A percentile compares a stretch with the other conserved stretches of the same genome.
phyloP scores from a whole-genome alignment of 37 sponge, comb jelly and placozoan genomes.

The Geodia barretti region DNA sequence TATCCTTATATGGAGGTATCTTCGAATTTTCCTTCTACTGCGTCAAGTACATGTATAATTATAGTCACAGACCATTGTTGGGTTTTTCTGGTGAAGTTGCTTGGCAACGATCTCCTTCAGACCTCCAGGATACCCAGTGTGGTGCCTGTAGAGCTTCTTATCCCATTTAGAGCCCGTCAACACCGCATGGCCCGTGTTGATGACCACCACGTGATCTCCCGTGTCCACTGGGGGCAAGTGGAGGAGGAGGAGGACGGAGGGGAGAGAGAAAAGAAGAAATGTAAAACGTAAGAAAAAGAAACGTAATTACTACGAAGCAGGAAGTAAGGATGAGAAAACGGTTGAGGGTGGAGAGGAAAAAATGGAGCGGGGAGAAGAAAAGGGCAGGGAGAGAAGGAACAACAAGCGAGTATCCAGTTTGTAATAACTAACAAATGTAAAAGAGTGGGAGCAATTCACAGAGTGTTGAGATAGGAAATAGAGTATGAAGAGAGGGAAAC shows the following conservation, averaged over 20 bases:
- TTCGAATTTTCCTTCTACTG: no score
- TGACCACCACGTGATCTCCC: conserved; percentile 88
- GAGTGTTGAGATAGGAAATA: no score
- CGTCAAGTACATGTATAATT: no score
- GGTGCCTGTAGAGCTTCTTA: conserved; percentile 85
- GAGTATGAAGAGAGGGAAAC: background rate
- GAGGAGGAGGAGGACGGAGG: background rate
- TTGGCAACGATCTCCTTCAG: conserved; percentile 67
- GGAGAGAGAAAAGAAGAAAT: background rate
- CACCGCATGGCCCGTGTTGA: conserved; percentile 73
- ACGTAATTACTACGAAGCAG: no score
- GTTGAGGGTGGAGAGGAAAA: no score
- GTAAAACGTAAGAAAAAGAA: background rate
- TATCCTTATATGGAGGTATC: no score
- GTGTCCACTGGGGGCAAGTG: conserved; percentile 61
- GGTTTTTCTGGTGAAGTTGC: conserved; percentile 64
- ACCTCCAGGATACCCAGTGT: conserved; percentile 92
- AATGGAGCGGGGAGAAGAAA: no score
- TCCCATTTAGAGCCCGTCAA: conserved; percentile 87
- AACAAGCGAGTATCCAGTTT: no score
- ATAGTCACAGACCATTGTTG: conserved; percentile 57
- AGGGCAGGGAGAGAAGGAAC: no score
- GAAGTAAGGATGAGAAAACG: no score
- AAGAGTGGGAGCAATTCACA: no score
- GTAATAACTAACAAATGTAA: no score